Conservation (phyloP, 2,888 invertebrate genomes). For the Tanytarsus gracilentus region DNA sequence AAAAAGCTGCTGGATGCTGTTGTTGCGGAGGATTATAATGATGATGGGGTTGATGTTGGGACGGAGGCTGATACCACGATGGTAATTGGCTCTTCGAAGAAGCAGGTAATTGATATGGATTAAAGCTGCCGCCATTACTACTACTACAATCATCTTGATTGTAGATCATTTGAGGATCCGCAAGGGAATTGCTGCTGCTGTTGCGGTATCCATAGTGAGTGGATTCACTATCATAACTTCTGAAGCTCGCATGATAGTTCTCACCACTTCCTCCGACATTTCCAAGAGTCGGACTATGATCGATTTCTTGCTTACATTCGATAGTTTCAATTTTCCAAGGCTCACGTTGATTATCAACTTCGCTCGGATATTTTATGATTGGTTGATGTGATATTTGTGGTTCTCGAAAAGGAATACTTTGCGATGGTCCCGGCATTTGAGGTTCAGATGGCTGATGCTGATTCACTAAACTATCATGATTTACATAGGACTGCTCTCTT, state of each 20-base stretch:
- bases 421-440: background rate
- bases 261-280: no score
- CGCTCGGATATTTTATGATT: background rate
- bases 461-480: no score
- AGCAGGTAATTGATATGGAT: constrained; percentile 23
- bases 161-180: background rate
- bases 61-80: constrained; percentile 12
- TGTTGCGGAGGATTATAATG: background rate
- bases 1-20: background rate
- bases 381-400: background rate
- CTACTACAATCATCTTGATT: background rate
- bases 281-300: no score
- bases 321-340: constrained; percentile 17
- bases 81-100: constrained; percentile 21
- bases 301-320: constrained; percentile 20
- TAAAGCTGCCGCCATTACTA: background rate
- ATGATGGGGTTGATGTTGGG: background rate
- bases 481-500: background rate
- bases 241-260: no score
- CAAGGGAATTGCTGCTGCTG: no score
- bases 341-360: background rate
- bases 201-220: no score
- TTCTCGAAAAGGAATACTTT: background rate
- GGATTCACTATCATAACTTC: no score
- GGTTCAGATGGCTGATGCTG: no score